Base-by-base conservation (phyloP, 2,888 invertebrate species). In the Andricus curvator region DNA sequence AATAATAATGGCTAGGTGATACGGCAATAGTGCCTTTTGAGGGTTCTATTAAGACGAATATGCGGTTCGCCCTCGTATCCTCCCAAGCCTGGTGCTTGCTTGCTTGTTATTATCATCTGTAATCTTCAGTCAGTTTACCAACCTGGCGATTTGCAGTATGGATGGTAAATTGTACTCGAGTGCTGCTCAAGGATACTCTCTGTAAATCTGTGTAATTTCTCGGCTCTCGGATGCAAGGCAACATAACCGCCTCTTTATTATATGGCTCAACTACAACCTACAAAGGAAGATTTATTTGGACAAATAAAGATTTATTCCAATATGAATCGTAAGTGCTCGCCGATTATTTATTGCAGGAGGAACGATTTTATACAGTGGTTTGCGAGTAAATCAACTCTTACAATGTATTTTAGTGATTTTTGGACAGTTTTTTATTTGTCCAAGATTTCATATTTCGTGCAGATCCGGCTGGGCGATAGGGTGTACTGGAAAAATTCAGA, bases 1-100 rank as follows among this genome's bases (percentile, higher is more conserved):
- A 74, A 74, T 74, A 74, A 74, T 74, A 74, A 74, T 74, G n/a
- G 74, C 74, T 74, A 74, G 74, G n/a, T 74, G 74, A 74, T 74
- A 74, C 56, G 56, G 74, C 74, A 74, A 74, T 74, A 74, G 74
- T 56, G 74, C 74, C 56, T 74, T 74, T 56, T 74, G 74, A 74
- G 74, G 56, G 33, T 74, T 74, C 74, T 74, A 74, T 74, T 74
- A 74, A 74, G 74, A 74, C 56, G 51, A 51, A 33, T 74, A 74
- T 56, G 56, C 29, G 70, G 4, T 74, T 37, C 51, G 33, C 74
- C 74, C 74, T 74, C 33, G 33, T 74, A 74, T 51, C 33, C 51
- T 56, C 33, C 51, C 33, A 74, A 74, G 56, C 56, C 15, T n/a
- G 56, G 20, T 56, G 33, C 70, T 20, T 20, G n/a, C 70, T 20